These are phyloP conservation scores for Morpho deidamia DNA, from an alignment of 2,888 invertebrate genomes.

Conservation along the genomic window DNA sequence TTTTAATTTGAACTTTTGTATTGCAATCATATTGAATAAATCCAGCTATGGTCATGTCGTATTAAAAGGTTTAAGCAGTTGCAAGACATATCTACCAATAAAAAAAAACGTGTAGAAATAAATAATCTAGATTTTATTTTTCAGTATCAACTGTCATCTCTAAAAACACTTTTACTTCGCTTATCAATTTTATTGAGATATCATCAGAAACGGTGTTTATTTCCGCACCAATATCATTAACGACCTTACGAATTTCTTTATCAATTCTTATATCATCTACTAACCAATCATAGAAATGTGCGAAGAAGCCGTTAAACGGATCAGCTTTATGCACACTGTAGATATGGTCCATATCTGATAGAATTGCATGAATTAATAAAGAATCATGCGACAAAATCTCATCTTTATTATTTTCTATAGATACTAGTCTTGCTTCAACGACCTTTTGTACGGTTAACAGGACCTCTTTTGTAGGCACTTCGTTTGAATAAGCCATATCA, in stretches of 20 bases:
- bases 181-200: constrained; percentile 40
- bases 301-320: constrained; percentile 42
- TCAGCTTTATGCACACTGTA: constrained; percentile 37
- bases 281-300: constrained; percentile 33
- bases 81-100: too few relatives aligned
- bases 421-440: constrained; percentile 37
- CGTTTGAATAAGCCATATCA: constrained; percentile 47
- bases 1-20: too few relatives aligned
- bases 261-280: constrained; percentile 29
- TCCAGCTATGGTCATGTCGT: too few relatives aligned
- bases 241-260: constrained; percentile 29
- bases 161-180: constrained; percentile 50
- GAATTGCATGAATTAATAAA: constrained; percentile 42
- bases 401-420: constrained; percentile 24
- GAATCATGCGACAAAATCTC: constrained; percentile 36
- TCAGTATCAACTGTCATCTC: constrained; percentile 48
- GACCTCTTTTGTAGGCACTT: constrained; percentile 41
- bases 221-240: constrained; percentile 35
- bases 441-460: constrained; percentile 37
- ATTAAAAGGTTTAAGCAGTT: too few relatives aligned
- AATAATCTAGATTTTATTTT: constrained; percentile 10
- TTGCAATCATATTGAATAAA: too few relatives aligned
- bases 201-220: constrained; percentile 31
- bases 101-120: too few relatives aligned
- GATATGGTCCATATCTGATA: constrained; percentile 57